Evolutionary conservation across 2,797 vertebrate genomes (phyloP).

Genomic region (Tympanoctomys barrerae): DNA sequence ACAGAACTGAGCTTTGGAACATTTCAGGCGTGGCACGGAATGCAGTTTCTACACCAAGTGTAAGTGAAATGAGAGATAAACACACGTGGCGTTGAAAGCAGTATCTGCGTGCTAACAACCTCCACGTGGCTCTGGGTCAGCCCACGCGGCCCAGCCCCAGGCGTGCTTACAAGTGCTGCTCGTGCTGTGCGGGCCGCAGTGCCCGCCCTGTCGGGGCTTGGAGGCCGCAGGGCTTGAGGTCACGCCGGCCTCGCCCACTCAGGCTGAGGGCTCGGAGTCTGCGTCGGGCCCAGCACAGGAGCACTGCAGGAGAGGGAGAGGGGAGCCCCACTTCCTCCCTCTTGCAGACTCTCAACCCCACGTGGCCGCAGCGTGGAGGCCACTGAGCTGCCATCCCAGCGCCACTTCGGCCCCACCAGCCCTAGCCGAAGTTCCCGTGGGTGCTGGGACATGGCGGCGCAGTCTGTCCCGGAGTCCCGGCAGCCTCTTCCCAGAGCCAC

Average conservation of each 20-base stretch:
- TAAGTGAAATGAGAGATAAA: constrained; percentile 78
- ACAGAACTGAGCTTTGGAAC: constrained; percentile 47
- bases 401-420: background rate
- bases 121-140: background rate
- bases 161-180: background rate
- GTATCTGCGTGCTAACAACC: background rate
- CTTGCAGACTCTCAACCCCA: background rate
- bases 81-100: background rate
- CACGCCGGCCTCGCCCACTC: rapidly evolving
- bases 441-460: no score
- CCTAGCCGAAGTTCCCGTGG: background rate
- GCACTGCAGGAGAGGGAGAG: no score
- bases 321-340: background rate
- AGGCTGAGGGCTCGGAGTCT: background rate
- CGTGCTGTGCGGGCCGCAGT: no score
- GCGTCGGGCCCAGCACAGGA: no score
- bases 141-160: no score
- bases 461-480: background rate
- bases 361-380: background rate
- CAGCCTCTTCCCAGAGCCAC: background rate
- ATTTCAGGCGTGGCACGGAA: constrained; percentile 84
- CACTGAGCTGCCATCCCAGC: background rate
- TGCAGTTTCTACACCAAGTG: constrained; percentile 85
- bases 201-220: no score
- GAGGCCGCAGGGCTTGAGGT: background rate